These are phyloP conservation scores for Nemapogon koenigi DNA, from an alignment of 2,888 invertebrate genomes.

Conservation along the genomic window DNA sequence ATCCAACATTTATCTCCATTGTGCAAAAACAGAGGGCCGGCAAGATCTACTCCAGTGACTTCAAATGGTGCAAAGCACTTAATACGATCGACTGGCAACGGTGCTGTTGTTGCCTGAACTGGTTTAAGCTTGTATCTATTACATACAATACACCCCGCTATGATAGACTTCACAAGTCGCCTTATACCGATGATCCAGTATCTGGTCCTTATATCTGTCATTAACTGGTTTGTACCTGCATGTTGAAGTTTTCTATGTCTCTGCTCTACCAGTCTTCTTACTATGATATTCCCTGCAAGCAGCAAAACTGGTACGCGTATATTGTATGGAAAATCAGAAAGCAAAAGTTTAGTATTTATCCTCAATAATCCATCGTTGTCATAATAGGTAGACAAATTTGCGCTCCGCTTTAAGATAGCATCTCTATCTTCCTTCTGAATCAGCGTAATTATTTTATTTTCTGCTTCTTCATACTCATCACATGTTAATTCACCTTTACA, in stretches of 20 bases:
- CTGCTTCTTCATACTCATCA: constrained; percentile 2
- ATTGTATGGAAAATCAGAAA: background rate
- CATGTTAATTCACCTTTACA: constrained; percentile 1
- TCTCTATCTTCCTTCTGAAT: background rate
- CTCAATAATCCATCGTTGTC: constrained; percentile 8
- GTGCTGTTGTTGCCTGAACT: background rate
- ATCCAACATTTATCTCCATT: constrained; percentile 10
- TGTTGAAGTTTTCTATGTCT: constrained; percentile 9
- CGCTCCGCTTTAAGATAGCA: background rate
- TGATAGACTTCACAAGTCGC: constrained; percentile 1
- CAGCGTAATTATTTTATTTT: constrained; percentile 5
- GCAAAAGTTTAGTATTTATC: constrained; percentile 7
- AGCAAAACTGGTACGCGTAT: constrained; percentile 7
- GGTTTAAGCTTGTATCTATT: constrained; percentile 5
- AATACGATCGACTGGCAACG: constrained; percentile 7
- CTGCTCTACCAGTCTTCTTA: background rate
- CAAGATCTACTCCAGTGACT: constrained; percentile 12
- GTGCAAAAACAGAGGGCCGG: constrained; percentile 8
- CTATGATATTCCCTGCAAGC: constrained; percentile 1
- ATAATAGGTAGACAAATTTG: background rate
- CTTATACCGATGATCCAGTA: constrained; percentile 11
- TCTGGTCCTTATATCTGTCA: constrained; percentile 6
- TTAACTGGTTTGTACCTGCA: constrained; percentile 6
- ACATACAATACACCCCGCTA: constrained; percentile 7
- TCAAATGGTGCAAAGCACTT: constrained; percentile 5